Base-by-base conservation (phyloP, 2,888 invertebrate genomes). In the Craniophora ligustri region DNA sequence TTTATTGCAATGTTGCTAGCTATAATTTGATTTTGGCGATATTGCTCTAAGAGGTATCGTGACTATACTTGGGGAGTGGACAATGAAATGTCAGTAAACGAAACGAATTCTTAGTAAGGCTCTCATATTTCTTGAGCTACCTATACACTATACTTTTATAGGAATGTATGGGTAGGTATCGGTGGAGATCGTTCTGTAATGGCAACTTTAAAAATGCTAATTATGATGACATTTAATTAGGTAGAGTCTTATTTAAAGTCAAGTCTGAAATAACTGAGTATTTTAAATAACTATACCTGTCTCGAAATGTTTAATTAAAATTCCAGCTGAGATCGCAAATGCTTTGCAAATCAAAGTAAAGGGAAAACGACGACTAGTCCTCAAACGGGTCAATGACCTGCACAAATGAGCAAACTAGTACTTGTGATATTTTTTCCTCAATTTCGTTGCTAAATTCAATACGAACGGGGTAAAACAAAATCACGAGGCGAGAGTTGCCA, bases 401-500 rank as follows among this genome's bases (percentile, higher is more conserved):
- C 40, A 46, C 38, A 68, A 68, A 49, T 64, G 58, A 64, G 64
- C 64, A 38, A 58, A 54, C 60, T 39, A 44, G 60, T 11, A 28
- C 11, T 19, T 21, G 21, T 42, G 7, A 28, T 46, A 50, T 70
- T 70, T 50, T 71, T 41, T 46, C 47, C 32, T 32, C 45, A 23
- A 48, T 50, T 72, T 47, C 21, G 31, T 50, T 59, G 54, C 48
- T 45, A 54, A 57, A 84, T 82, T 82, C 76, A 81, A 83, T 81
- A 78, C 58, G 66, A 67, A 75, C 72, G 64, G 59, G 66, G 74
- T 71, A 70, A 84, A 87, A 86, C 78, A 86, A 85, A 87, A 87
- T 84, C 82, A 81, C 76, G 66, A 68, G 68, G 67, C 66, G 73
- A 69, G 79, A 79, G 74, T 81, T 78, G 84, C 78, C 85, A 88